Base-by-base conservation (phyloP, 2,797 vertebrate species). In the Rhynchotus rufescens region DNA sequence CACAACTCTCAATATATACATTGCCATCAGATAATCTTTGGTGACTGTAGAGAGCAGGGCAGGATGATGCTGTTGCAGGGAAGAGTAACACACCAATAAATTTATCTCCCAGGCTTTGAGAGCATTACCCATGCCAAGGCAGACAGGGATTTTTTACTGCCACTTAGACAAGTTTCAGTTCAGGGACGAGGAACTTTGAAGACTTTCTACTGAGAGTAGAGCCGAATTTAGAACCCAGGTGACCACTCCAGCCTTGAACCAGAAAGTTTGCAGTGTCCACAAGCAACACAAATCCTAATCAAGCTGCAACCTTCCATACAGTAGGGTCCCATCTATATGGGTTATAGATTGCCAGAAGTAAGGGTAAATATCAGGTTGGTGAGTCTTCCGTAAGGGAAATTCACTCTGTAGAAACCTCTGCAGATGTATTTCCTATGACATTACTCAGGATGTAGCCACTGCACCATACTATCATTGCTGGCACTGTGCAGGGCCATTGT, bases 401-500 rank as follows among this genome's bases (percentile, higher is more conserved):
- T 57, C 4, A 1, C 8, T 3, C 3, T 10, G 10, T 36, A 30
- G 32, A 60, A 88, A 32, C 3, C 6, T n/a, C n/a, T n/a, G n/a
- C 2, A 82, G 12, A 2, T 34, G 6, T 3, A 8, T 64, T 62
- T 82, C 8, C 38, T 11, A 14, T 15, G 13, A 15, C 36, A 36
- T 36, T 36, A 36, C 36, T 36, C 9, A 36, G 36, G 36, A 36
- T 36, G 36, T 36, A 51, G 44, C 13, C 72, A 7, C 9, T 56
- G 26, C 16, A 45, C 34, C 6, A 17, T 26, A 8, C 7, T 56
- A 67, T 71, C 10, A 14, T 67, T 71, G 5, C 7, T 77, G 38
- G 6, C 4, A 13, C 23, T 22, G 11, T 2, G 0, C 7, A 42
- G 7, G 7, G 15, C 12, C 15, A 1, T 10, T 45, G 36, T 15